Evolutionary conservation across 2,797 vertebrate species (phyloP).

Genomic region (Kryptopterus vitreolus): DNA sequence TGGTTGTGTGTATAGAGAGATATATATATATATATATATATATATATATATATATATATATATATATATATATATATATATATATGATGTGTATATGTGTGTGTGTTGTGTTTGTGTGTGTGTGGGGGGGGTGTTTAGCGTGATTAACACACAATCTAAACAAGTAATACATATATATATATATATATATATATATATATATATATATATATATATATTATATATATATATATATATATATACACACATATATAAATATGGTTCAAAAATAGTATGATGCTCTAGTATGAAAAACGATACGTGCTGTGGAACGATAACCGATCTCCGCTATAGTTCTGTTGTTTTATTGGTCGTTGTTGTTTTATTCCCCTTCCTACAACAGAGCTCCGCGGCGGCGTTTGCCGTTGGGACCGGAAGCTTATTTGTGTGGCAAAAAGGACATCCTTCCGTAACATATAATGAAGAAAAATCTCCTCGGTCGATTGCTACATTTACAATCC

Average conservation of each 20-base stretch:
- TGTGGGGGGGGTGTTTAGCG: neutral
- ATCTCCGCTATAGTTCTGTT: neutral
- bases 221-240: too few relatives aligned
- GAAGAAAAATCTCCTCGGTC: constrained; percentile 54
- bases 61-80: too few relatives aligned
- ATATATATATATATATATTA: too few relatives aligned
- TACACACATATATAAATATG: too few relatives aligned
- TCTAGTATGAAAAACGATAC: neutral
- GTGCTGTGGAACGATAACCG: too few relatives aligned
- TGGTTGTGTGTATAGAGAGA: too few relatives aligned
- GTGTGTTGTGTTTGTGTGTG: neutral
- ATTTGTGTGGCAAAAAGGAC: constrained; percentile 61
- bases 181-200: too few relatives aligned
- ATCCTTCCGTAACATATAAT: constrained; percentile 50
- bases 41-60: too few relatives aligned
- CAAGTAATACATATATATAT: too few relatives aligned
- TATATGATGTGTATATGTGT: too few relatives aligned
- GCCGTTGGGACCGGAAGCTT: constrained; percentile 45
- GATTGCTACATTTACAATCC: constrained; percentile 69
- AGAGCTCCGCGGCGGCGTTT: neutral
- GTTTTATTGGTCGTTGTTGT: neutral
- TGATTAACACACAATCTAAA: neutral
- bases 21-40: too few relatives aligned
- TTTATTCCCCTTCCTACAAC: neutral
- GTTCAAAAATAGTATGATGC: neutral